Base-by-base conservation (phyloP, 1,140 invertebrate genomes). In the Aphelinus atriplicis region DNA sequence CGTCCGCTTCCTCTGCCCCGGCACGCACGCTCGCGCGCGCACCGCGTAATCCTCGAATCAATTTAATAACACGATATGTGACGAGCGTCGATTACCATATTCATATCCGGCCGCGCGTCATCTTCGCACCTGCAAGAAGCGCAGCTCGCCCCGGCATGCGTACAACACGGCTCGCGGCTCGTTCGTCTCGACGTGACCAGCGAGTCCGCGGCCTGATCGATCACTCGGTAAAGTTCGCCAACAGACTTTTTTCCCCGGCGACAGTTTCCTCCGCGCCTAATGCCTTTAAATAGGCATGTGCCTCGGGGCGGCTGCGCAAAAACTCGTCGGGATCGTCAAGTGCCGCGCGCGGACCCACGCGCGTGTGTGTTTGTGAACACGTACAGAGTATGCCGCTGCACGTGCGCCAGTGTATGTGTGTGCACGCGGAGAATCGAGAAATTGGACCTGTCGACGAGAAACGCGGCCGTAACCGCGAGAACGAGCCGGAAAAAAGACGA, bases 221-320 rank as follows among this genome's bases (percentile, higher is more conserved):
- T 26, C 26, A 26, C 26, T 26, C 26, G 26, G 26, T 26, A 26
- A 26, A 26, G 26, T 26, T 26, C 26, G 26, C 26, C 26, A 26
- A 26, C 26, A 26, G 26, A 26, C 26, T 26, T 26, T 26, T 26
- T 26, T 79, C 78, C 78, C 9, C 4, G 51, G 9, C 51, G 9
- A 53, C 51, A 53, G 4, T 53, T 53, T 53, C 9, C 51, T 4
- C 4, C 51, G 7, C 62, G 63, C 63, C 66, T 69, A 68, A 68
- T 74, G 66, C 65, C 73, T 74, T 69, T 74, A 74, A 74, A 74
- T 74, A 74, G 73, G 65, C 73, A 69, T 69, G 73, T 42, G 51
- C 26, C 51, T n/a, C 7, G 26, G 50, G 6, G 10, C n/a, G 2
- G 55, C 46, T 42, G 9, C 42, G 65, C 58, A 73, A 73, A 73